Base-by-base conservation (phyloP, 2,888 invertebrate genomes). In the Trichopria drosophilae region DNA sequence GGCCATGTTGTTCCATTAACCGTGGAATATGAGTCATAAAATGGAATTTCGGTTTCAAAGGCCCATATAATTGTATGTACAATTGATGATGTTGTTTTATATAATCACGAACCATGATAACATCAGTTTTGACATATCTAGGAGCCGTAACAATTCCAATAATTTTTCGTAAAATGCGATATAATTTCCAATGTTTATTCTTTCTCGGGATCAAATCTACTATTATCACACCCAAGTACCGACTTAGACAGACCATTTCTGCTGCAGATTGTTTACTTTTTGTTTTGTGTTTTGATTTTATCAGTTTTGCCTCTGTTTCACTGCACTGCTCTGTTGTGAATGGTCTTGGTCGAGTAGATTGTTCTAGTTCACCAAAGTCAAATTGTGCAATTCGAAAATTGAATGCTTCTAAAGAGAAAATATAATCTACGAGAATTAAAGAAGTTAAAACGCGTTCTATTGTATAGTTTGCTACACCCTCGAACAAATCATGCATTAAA, bases 181-280 rank as follows among this genome's bases (percentile, higher is more conserved):
- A 35, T 5, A 35, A 6, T n/a, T 35, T 13, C 35, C 35, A 35
- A 35, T 13, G 18, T 5, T 9, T 19, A 10, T 13, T 35, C 4
- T 13, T 19, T 35, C 4, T 19, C 4, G 15, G 16, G 4, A 35
- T n/a, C 4, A 35, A 13, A 13, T 35, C 35, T n/a, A 16, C 35
- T 6, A 35, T 35, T n/a, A 35, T 35, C 6, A 35, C 10, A 4
- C 35, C 18, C n/a, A 35, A 19, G n/a, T 35, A 35, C 19, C 35
- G 6, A 5, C 7, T 12, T 4, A 35, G 15, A 35, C 35, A 35
- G 18, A 35, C 7, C 35, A 35, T 35, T 12, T 35, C 15, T 5
- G 35, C 4, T n/a, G 35, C 15, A 4, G 35, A 35, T 18, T 35
- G 35, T 16, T 18, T 13, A 4, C 16, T n/a, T 18, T 5, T 4